A percentile compares a stretch with the other conserved stretches of the same genome.
Evolutionary conservation across 2,888 invertebrate species (phyloP).

Genomic region (Drosophila melanosoma): DNA sequence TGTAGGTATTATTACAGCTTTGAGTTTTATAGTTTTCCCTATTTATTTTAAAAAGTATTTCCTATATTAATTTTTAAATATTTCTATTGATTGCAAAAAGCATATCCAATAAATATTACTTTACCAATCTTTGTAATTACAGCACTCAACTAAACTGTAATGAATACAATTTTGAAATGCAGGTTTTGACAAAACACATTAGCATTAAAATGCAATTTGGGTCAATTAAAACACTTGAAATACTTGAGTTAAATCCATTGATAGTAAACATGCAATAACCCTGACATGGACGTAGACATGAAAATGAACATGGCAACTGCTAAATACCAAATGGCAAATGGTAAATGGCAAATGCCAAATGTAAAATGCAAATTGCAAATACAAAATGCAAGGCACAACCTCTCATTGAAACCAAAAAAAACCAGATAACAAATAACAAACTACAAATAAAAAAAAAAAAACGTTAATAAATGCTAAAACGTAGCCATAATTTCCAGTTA

Average conservation of each 20-base stretch:
- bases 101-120: background rate
- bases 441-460: constrained; percentile 1
- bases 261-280: constrained; percentile 62
- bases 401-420: constrained; percentile 2
- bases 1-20: background rate
- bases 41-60: background rate
- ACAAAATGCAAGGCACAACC: constrained; percentile 12
- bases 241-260: constrained; percentile 40
- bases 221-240: constrained; percentile 57
- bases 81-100: background rate
- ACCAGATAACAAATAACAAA: constrained; percentile 12
- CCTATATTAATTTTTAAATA: background rate
- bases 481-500: constrained; percentile 66
- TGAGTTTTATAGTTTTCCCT: background rate
- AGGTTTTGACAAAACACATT: constrained; percentile 35
- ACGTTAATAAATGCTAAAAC: constrained; percentile 49
- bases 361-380: constrained; percentile 23
- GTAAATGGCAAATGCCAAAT: constrained; percentile 22
- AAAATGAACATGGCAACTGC: constrained; percentile 31
- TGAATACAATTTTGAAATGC: constrained; percentile 23
- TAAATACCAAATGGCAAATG: constrained; percentile 20
- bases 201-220: constrained; percentile 65
- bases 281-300: constrained; percentile 2
- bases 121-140: background rate
- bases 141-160: constrained; percentile 8